Evolutionary conservation across 2,888 invertebrate genomes (phyloP), one percentile per base, ranked within the genome.

Genomic region (Yponomeuta malinellus): DNA sequence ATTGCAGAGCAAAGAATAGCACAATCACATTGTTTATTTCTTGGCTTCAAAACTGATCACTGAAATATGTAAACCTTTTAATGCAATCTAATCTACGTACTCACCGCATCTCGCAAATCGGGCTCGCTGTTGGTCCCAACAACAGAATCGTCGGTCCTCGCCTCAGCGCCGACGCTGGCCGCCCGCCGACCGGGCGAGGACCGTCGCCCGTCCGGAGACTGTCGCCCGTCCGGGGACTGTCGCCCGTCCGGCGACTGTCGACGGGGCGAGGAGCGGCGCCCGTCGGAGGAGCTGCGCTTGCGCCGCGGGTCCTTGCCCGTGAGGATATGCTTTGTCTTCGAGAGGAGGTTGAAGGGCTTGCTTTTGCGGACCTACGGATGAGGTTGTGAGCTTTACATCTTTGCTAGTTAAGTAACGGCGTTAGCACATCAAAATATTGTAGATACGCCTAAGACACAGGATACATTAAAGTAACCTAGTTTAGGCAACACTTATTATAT

Each of bases 41-140:
- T 23, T 23, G 23, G 23, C 23, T 23, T 23, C 23, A 23, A 23
- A 23, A 23, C 23, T 23, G 23, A 33, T 33, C 33, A 33, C 33
- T 4, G 5, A 33, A 5, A 33, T 33, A 33, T 33, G 33, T 33
- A 4, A 33, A 33, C 2, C 33, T 33, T 43, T 43, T 43, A 43
- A 43, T 43, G 12, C 5, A 15, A 59, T 15, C 8, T 59, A 59
- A 65, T 15, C 33, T 23, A 65, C 77, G 88, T 81, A 15, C 89
- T 89, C 88, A 88, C 88, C 9, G 82, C 77, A 29, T 83, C 93
- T 78, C 94, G 82, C 23, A 95, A 88, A 82, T 95, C 95, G 0
- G 95, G 95, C 83, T 95, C 95, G 83, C 95, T 95, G 76, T 94
- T 93, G 0, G 95, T 93, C 48, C 90, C 92, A 67, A 93, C 89